These are phyloP conservation scores for Phataginus tetradactyla DNA, from an alignment of 2,797 vertebrate genomes.

Conservation along the genomic window DNA sequence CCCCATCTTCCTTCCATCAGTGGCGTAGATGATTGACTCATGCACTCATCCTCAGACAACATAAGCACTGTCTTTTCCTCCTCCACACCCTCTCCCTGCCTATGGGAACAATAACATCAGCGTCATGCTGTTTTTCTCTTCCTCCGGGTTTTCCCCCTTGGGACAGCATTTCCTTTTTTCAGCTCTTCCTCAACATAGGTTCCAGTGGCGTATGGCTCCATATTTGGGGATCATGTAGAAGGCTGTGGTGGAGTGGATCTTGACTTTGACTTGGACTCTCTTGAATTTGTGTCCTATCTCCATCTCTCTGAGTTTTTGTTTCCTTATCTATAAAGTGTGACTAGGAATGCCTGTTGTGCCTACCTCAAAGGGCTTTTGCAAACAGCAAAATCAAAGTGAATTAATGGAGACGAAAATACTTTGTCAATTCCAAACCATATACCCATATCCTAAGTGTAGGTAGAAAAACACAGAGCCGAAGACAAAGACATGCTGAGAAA, in stretches of 20 bases:
- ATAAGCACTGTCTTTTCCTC: background rate
- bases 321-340: background rate
- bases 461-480: conserved; percentile 47
- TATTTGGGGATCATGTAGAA: background rate
- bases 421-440: conserved; percentile 20
- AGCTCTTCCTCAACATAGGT: background rate
- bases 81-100: background rate
- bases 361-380: conserved; percentile 47
- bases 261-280: background rate
- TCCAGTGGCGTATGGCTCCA: background rate
- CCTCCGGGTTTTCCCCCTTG: background rate
- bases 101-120: background rate
- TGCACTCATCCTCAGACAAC: background rate
- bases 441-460: background rate
- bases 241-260: background rate
- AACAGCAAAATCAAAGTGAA: conserved; percentile 50
- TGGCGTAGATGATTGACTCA: background rate
- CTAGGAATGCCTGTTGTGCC: background rate
- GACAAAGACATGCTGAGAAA: conserved; percentile 35
- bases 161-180: background rate
- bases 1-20: too few species aligned
- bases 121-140: background rate
- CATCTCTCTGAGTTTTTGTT: background rate
- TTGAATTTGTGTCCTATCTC: background rate
- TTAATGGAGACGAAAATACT: conserved; percentile 52